Conservation (phyloP, 2,888 invertebrate species). For the Heteropelma amictum region DNA sequence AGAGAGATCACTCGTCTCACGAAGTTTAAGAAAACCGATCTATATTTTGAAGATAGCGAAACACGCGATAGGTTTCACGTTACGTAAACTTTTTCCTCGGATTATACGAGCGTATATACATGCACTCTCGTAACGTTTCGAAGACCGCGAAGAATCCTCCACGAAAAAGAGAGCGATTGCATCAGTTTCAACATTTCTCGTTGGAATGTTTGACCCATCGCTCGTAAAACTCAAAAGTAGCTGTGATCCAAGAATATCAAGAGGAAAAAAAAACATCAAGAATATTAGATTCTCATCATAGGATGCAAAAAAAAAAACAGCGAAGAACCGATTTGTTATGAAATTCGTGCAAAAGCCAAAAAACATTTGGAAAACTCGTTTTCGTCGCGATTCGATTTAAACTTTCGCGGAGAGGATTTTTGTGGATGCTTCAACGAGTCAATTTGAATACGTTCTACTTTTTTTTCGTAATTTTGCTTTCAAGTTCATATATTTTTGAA, state of each 20-base stretch:
- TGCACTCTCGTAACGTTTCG: neutral
- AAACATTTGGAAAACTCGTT: too few species aligned
- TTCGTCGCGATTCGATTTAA: too few species aligned
- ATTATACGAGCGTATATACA: neutral
- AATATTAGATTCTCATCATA: too few species aligned
- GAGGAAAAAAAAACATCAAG: neutral
- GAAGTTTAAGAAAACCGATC: neutral
- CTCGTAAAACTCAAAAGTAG: neutral
- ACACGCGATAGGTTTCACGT: slow-evolving; percentile 10
- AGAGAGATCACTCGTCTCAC: slow-evolving; percentile 10
- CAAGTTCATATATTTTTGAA: too few species aligned
- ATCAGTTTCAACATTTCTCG: slow-evolving; percentile 13
- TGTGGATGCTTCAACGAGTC: too few species aligned
- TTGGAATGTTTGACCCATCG: neutral
- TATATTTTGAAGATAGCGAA: neutral
- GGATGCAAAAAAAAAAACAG: neutral
- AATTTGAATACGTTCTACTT: too few species aligned
- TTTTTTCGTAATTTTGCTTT: too few species aligned
- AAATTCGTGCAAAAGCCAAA: too few species aligned
- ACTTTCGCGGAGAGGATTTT: too few species aligned
- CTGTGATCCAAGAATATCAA: neutral
- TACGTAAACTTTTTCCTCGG: slow-evolving; percentile 28
- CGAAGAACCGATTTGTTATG: neutral
- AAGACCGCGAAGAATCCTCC: slow-evolving; percentile 1
- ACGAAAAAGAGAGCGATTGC: neutral